These are phyloP conservation scores for Melolontha melolontha DNA, from an alignment of 2,888 invertebrate genomes.

Conservation along the genomic window DNA sequence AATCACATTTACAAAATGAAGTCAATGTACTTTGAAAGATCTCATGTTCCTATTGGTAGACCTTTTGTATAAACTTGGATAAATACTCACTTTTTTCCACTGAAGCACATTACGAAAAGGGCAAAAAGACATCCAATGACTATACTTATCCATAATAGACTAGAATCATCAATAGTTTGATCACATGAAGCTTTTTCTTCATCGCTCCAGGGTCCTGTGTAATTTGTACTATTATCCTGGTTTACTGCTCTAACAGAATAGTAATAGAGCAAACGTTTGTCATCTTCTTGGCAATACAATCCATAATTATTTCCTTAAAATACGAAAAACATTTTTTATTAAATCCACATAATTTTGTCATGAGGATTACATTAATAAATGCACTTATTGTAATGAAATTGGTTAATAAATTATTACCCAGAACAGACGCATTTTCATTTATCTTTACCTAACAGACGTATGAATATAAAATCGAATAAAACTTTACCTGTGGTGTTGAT, in stretches of 20 bases:
- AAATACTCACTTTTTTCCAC: slow-evolving; percentile 35
- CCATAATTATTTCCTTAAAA: slow-evolving; percentile 27
- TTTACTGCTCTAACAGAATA: slow-evolving; percentile 62
- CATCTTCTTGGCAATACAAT: slow-evolving; percentile 52
- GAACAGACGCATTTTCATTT: no score
- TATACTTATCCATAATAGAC: slow-evolving; percentile 20
- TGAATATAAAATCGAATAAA: no score
- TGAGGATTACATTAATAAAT: no score
- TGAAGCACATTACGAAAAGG: slow-evolving; percentile 1
- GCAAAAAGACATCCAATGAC: slow-evolving; percentile 8
- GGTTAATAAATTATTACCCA: no score
- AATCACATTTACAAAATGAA: no score
- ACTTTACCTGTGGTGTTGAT: slow-evolving; percentile 26
- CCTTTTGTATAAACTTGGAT: background rate
- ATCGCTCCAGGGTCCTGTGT: slow-evolving; percentile 61
- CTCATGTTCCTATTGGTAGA: no score
- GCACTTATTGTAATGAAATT: no score
- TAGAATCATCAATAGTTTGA: slow-evolving; percentile 17
- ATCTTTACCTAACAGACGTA: no score
- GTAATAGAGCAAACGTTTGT: slow-evolving; percentile 52
- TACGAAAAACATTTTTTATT: slow-evolving; percentile 10
- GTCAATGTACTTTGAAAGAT: no score
- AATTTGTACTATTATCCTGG: slow-evolving; percentile 51
- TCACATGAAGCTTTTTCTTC: slow-evolving; percentile 55
- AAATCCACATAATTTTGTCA: no score